A percentile compares a stretch with the other conserved stretches of the same genome.
Conservation (phyloP, 2,888 invertebrate genomes). For the Spisula subtruncata region DNA sequence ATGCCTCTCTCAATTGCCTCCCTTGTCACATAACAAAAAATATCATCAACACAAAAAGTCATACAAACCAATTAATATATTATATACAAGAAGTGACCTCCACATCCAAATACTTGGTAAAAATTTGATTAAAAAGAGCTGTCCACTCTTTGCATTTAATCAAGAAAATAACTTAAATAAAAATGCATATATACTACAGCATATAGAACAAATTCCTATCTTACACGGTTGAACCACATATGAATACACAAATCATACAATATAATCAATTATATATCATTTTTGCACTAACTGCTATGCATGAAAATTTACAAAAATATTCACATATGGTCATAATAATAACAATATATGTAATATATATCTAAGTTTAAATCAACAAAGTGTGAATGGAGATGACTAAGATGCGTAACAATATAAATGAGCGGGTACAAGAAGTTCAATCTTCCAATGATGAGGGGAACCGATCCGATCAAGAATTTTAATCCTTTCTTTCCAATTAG, state of each 20-base stretch:
- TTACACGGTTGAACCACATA: conserved; percentile 58
- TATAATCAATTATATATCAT: conserved; percentile 33
- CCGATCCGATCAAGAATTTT: not conserved
- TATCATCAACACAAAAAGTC: conserved; percentile 36
- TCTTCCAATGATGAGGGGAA: not conserved
- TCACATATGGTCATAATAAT: conserved; percentile 59
- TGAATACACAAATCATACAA: conserved; percentile 50
- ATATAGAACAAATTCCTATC: conserved; percentile 43
- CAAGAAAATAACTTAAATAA: conserved; percentile 65
- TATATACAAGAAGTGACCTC: not conserved
- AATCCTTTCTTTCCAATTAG: conserved; percentile 6
- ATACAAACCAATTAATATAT: conserved; percentile 40
- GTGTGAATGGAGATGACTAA: conserved; percentile 42
- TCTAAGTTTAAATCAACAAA: conserved; percentile 52
- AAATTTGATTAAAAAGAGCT: conserved; percentile 64
- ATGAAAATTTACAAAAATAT: conserved; percentile 65
- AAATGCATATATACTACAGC: conserved; percentile 73
- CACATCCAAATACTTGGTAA: conserved; percentile 51
- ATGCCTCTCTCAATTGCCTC: conserved; percentile 43
- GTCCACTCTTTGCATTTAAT: conserved; percentile 52
- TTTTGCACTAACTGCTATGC: conserved; percentile 35
- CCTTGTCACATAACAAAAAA: conserved; percentile 45
- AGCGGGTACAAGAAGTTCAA: conserved; percentile 36
- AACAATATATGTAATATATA: conserved; percentile 48
- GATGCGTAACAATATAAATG: conserved; percentile 55